Base-by-base conservation (phyloP, 2,888 invertebrate genomes). In the Alloscopus bannaensis region DNA sequence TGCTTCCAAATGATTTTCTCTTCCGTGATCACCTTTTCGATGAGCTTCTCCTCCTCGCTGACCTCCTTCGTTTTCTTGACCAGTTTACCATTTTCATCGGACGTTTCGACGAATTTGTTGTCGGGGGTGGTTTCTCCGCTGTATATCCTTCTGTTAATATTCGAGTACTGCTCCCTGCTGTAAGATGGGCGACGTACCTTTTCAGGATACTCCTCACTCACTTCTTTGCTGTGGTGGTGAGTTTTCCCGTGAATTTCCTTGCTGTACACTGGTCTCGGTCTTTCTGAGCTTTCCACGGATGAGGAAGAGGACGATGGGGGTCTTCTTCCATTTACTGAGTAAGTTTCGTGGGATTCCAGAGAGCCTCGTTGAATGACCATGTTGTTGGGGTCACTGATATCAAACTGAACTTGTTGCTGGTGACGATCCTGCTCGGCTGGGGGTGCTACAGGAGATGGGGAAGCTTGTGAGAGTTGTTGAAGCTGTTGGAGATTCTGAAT, bases 1-100 rank as follows among this genome's bases (percentile, higher is more conserved):
- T 81, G 81, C 16, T 81, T 84, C 84, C 84, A 84, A 26, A 84
- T 77, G 18, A 84, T 84, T 60, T 83, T 84, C 50, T 85, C 85
- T 70, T 85, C 83, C 0, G 84, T 84, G 55, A 82, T 80, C 0
- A 77, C 75, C 64, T 81, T 84, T 50, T 84, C 84, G 16, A 84
- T 79, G 20, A 81, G 50, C 69, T 84, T 84, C 45, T 83, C 81
- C 13, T 77, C 76, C 3, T 68, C 80, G 20, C 66, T 47, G n/a
- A n/a, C 16, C 3, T 73, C 28, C 26, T 72, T 71, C 3, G 20
- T 22, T 18, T 18, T 60, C 55, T 22, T 29, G 47, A 3, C 28
- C 4, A n/a, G 4, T 8, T 3, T 28, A 42, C 52, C 45, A 13
- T 66, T 20, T 29, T 66, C 73, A 3, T 60, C 70, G 13, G 77